Evolutionary conservation across 2,113 vertebrate species (phyloP).

Genomic region (Brachyhypopomus occidentalis): DNA sequence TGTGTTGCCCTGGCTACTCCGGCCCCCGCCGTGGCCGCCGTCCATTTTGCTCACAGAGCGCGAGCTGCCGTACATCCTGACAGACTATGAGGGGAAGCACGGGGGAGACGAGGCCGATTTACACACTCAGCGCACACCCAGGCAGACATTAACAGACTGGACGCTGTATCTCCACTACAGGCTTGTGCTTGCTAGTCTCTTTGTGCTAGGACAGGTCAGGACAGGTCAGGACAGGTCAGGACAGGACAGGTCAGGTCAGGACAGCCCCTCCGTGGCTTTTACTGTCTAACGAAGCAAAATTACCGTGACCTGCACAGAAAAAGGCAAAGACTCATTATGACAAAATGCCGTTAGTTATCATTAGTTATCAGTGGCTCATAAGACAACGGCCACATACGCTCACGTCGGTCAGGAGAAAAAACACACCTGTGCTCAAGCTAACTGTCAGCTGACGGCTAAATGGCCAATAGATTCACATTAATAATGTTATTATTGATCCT

Average conservation of each 20-base stretch:
- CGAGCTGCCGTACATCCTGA: constrained; percentile 91
- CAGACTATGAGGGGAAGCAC: constrained; percentile 1
- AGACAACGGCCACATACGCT: constrained; percentile 3
- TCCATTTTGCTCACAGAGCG: constrained; percentile 93
- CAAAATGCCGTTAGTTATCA: constrained; percentile 21
- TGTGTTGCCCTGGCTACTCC: constrained; percentile 82
- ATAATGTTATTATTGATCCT: constrained; percentile 17
- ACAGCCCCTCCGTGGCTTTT: neutral
- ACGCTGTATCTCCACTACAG: constrained; percentile 30
- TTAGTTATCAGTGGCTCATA: constrained; percentile 1
- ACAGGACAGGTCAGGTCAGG: no score
- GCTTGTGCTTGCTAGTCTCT: constrained; percentile 6
- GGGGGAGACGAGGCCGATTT: constrained; percentile 2
- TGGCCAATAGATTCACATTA: neutral
- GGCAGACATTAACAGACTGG: constrained; percentile 26
- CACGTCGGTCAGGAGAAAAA: constrained; percentile 20
- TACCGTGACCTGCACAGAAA: constrained; percentile 35
- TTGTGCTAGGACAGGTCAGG: no score
- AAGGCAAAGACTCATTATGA: constrained; percentile 15
- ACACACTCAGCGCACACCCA: constrained; percentile 2
- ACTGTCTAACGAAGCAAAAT: constrained; percentile 19
- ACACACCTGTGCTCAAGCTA: constrained; percentile 7
- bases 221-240: no score
- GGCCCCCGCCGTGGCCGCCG: constrained; percentile 75
- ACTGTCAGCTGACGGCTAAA: neutral